A percentile compares a stretch with the other conserved stretches of the same genome.
Evolutionary conservation across 1,140 invertebrate species (phyloP).

Genomic region (Hylaeus volcanicus): DNA sequence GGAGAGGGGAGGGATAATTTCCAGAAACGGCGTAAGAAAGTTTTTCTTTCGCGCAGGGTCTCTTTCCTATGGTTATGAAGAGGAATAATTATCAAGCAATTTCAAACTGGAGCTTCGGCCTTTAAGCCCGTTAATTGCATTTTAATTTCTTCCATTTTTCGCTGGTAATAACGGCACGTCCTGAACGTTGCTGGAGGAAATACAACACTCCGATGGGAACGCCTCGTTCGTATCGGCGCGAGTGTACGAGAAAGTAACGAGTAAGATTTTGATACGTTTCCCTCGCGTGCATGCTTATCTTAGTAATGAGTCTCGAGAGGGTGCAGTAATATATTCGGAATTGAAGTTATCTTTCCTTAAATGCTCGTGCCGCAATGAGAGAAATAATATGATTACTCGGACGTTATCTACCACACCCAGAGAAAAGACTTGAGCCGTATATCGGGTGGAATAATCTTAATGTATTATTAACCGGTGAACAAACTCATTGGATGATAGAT

Average conservation of each 20-base stretch:
- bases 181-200: too few species aligned
- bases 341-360: not conserved
- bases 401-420: not conserved
- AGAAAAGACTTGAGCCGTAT: too few species aligned
- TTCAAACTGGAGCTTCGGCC: slow-evolving; percentile 10
- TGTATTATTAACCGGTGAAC: too few species aligned
- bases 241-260: not conserved
- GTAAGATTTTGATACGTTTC: not conserved
- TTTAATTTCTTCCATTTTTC: slow-evolving; percentile 34
- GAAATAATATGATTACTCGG: not conserved
- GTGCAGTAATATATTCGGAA: not conserved
- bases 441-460: too few species aligned
- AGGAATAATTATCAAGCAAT: slow-evolving; percentile 31
- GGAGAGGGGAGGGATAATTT: not conserved
- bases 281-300: slow-evolving; percentile 1
- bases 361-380: not conserved
- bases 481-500: too few species aligned
- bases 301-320: not conserved
- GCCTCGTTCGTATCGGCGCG: too few species aligned
- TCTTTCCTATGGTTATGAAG: slow-evolving; percentile 35
- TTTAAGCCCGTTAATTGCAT: slow-evolving; percentile 34
- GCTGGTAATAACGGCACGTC: not conserved
- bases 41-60: slow-evolving; percentile 5
- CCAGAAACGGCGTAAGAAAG: slow-evolving; percentile 4
- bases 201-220: too few species aligned